Evolutionary conservation across 2,113 vertebrate species (phyloP).

Genomic region (Poeciliopsis prolifica): DNA sequence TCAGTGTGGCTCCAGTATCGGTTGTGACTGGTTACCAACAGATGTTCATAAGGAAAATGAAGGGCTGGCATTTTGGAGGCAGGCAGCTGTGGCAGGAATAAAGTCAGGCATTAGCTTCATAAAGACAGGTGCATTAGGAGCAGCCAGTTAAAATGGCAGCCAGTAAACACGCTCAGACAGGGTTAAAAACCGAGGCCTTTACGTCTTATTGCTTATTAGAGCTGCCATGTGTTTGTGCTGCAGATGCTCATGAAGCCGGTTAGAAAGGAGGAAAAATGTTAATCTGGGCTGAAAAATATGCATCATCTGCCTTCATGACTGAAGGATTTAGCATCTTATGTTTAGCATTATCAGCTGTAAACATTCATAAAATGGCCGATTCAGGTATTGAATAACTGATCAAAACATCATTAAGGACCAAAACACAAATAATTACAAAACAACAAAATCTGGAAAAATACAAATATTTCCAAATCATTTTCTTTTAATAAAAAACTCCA

Average conservation of each 20-base stretch:
- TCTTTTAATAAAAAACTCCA: too few relatives aligned
- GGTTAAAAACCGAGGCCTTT: slow-evolving; percentile 48
- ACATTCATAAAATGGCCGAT: too few relatives aligned
- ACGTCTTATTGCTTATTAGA: slow-evolving; percentile 62
- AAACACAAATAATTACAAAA: too few relatives aligned
- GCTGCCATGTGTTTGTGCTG: slow-evolving; percentile 55
- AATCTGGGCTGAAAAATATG: neutral
- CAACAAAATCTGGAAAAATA: too few relatives aligned
- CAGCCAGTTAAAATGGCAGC: slow-evolving; percentile 56
- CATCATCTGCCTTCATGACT: neutral
- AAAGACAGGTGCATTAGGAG: slow-evolving; percentile 53
- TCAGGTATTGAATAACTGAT: too few relatives aligned
- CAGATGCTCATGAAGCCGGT: slow-evolving; percentile 7
- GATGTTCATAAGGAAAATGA: slow-evolving; percentile 59
- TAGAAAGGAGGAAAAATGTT: slow-evolving; percentile 10
- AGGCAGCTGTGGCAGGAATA: slow-evolving; percentile 47
- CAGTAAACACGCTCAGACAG: slow-evolving; percentile 66
- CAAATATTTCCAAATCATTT: too few relatives aligned
- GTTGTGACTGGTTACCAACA: slow-evolving; percentile 33
- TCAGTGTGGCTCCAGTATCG: slow-evolving; percentile 13
- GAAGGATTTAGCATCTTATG: neutral
- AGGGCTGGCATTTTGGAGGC: slow-evolving; percentile 26
- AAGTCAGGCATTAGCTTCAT: slow-evolving; percentile 55
- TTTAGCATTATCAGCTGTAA: too few relatives aligned
- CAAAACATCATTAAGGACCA: too few relatives aligned